Evolutionary conservation across 2,113 vertebrate genomes (phyloP).

Genomic region (Daphoenositta chrysoptera): DNA sequence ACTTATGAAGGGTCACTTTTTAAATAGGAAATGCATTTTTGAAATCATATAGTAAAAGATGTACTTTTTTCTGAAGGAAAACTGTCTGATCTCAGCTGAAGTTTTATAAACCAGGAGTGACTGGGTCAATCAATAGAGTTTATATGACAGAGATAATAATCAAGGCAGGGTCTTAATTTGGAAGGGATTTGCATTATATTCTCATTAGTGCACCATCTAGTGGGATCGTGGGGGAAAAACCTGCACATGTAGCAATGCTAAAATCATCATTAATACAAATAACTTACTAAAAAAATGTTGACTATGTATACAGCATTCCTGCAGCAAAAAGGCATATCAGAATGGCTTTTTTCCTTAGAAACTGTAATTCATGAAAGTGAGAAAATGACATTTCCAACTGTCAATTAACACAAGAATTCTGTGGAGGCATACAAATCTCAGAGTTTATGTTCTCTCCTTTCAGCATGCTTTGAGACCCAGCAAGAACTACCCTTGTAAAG

Average conservation of each 20-base stretch:
- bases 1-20: neutral
- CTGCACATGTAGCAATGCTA: fast-evolving
- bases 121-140: neutral
- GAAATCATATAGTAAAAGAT: neutral
- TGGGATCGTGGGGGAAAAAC: neutral
- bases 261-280: neutral
- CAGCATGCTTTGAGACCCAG: neutral
- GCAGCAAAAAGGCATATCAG: neutral
- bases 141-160: neutral
- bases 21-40: neutral
- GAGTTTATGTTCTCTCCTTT: neutral
- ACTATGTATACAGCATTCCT: neutral
- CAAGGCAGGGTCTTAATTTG: neutral
- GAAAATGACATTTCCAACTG: neutral
- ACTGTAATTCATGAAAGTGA: neutral
- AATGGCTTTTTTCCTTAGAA: neutral
- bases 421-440: fast-evolving
- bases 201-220: neutral
- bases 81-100: neutral
- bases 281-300: neutral
- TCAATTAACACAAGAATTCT: neutral
- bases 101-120: neutral
- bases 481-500: neutral
- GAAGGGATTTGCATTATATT: neutral
- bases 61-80: neutral